phyloP scores from a whole-genome alignment of 2,113 vertebrate species.

The Crocuta crocuta region DNA sequence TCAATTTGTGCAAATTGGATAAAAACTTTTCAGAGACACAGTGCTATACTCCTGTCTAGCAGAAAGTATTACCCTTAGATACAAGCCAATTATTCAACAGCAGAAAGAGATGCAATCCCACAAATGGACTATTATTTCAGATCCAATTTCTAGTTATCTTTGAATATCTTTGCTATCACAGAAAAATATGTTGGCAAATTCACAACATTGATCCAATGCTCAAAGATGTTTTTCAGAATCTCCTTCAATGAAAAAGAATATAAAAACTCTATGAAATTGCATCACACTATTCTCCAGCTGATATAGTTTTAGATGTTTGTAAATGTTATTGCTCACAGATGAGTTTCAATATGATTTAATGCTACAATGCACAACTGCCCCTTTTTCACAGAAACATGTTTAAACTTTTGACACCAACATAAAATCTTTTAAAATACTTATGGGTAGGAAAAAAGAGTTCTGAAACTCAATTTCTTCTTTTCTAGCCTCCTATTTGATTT shows the following conservation, averaged over 20 bases:
- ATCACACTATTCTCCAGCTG: conserved; percentile 44
- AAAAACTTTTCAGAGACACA: conserved; percentile 54
- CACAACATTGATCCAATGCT: conserved; percentile 63
- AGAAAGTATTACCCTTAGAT: conserved; percentile 60
- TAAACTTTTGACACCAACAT: conserved; percentile 38
- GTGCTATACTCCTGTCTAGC: conserved; percentile 27
- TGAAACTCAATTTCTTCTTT: not conserved
- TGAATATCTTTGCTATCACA: conserved; percentile 72
- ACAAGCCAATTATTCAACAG: conserved; percentile 66
- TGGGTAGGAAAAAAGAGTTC: not conserved
- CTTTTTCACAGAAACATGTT: conserved; percentile 37
- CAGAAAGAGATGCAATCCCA: conserved; percentile 56
- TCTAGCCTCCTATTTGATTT: not conserved
- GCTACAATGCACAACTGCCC: not conserved
- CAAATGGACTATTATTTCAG: conserved; percentile 69
- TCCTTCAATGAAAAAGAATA: conserved; percentile 49
- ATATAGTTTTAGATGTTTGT: conserved; percentile 57
- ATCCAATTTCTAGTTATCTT: conserved; percentile 72
- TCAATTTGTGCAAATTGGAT: conserved; percentile 63
- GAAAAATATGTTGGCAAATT: conserved; percentile 71
- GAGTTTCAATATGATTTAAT: conserved; percentile 61
- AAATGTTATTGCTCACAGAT: conserved; percentile 52
- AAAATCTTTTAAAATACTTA: conserved; percentile 46
- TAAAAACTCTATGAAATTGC: not conserved
- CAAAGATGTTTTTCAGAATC: conserved; percentile 63